phyloP scores from a whole-genome alignment of 2,888 invertebrate genomes.

The Abrostola tripartita region DNA sequence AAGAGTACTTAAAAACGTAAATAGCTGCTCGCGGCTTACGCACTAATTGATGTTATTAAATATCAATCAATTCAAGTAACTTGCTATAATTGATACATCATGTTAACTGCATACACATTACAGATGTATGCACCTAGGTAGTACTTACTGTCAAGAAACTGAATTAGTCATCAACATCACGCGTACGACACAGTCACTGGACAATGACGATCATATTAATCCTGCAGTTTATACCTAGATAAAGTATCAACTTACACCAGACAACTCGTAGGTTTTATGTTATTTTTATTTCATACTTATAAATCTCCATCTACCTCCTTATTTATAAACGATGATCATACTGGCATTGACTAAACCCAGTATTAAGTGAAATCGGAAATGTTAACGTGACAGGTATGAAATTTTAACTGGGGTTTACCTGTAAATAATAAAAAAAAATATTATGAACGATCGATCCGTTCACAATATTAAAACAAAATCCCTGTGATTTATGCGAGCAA shows the following conservation, averaged over 20 bases:
- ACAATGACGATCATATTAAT: conserved; percentile 35
- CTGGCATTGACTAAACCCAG: too few relatives aligned
- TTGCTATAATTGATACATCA: conserved; percentile 35
- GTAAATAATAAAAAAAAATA: too few relatives aligned
- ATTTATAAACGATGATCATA: too few relatives aligned
- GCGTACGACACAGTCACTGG: conserved; percentile 28
- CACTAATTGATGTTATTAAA: conserved; percentile 42
- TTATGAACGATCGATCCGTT: too few relatives aligned
- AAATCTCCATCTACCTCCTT: too few relatives aligned
- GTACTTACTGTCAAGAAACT: conserved; percentile 23
- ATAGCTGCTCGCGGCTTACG: conserved; percentile 19
- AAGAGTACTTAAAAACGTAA: conserved; percentile 21
- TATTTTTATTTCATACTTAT: conserved; percentile 12
- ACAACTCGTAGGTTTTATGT: background rate
- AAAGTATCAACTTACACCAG: conserved; percentile 12
- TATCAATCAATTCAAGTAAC: conserved; percentile 28
- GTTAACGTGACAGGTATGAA: too few relatives aligned
- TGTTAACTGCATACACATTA: conserved; percentile 28
- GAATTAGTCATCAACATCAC: conserved; percentile 37
- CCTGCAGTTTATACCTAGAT: conserved; percentile 11
- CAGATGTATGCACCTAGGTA: background rate
- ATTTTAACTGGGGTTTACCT: too few relatives aligned
- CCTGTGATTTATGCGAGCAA: background rate
- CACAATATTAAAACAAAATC: background rate
- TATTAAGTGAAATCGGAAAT: too few relatives aligned